Evolutionary conservation across 1,140 invertebrate genomes (phyloP), one percentile per base, ranked within the genome.

Genomic region (Sminthurides bifidus): DNA sequence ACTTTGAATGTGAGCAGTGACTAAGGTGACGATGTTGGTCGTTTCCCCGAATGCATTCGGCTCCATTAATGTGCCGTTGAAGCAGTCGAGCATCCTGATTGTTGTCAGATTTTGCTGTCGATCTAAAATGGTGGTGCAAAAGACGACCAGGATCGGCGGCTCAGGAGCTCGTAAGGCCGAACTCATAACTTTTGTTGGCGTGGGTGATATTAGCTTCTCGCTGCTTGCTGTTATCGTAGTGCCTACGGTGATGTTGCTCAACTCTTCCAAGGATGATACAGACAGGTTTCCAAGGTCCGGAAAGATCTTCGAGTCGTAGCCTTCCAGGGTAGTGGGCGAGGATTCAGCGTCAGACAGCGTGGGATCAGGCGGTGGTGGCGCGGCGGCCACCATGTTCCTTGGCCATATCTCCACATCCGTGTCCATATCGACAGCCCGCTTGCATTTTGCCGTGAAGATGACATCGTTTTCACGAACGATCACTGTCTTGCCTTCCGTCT

Each of bases 401-500:
- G 81, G 83, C 84, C 85, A 88, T 15, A 88, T 79, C 64, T 86
- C 80, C 48, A 77, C 76, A 3, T 77, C 75, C 0, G 75, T 80
- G 14, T 80, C 79, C 14, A 64, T 51, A 3, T 51, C 52, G 4
- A 56, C 49, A 19, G 64, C 60, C 41, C 52, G 52, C 26, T 60
- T 33, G 35, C 66, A 71, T 3, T 60, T 58, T 3, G 66, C 64
- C 52, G 89, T 68, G 65, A 88, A 86, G 1, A 90, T 85, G 69
- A 85, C 82, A 66, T 92, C 87, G 0, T 85, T 85, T 67, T 83
- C 88, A 3, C 91, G 69, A 1, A 91, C 69, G 52, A 87, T 85
- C 26, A 88, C 81, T 65, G 90, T 90, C 71, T 89, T 90, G 66
- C 89, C 88, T 24, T 84, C 71, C 3, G 86, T 89, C 0, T 84